A percentile compares a stretch with the other conserved stretches of the same genome.
phyloP scores from a whole-genome alignment of 1,140 invertebrate genomes.

The Leptinotarsa undecemlineata region DNA sequence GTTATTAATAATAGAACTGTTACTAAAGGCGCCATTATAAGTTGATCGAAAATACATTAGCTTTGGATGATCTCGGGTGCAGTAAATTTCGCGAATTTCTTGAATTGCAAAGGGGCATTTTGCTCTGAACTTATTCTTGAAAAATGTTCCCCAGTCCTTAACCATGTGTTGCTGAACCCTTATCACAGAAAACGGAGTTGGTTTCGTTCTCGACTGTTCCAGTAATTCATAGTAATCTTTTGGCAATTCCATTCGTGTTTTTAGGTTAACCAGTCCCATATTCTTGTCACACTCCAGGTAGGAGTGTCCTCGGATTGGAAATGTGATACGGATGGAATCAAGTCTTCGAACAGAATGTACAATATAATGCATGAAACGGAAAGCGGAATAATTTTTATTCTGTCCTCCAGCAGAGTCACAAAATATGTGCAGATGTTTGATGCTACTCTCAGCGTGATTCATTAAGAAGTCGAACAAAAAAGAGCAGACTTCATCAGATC shows the following conservation, averaged over 20 bases:
- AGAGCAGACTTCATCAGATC: slow-evolving; percentile 41
- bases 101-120: too few relatives aligned
- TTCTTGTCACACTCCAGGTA: neutral
- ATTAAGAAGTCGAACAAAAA: slow-evolving; percentile 42
- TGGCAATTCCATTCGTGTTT: neutral
- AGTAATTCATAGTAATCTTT: slow-evolving; percentile 18
- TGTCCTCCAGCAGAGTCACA: slow-evolving; percentile 46
- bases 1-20: too few relatives aligned
- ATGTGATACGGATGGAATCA: slow-evolving; percentile 1
- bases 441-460: slow-evolving; percentile 6
- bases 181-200: neutral
- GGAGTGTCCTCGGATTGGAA: slow-evolving; percentile 3
- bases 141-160: too few relatives aligned
- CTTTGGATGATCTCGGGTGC: too few relatives aligned
- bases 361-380: neutral
- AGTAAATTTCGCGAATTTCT: too few relatives aligned
- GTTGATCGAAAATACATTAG: too few relatives aligned
- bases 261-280: neutral
- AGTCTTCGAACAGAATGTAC: neutral
- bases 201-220: neutral
- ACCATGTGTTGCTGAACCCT: neutral
- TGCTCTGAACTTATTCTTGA: too few relatives aligned
- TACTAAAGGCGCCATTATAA: too few relatives aligned
- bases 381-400: slow-evolving; percentile 38
- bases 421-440: slow-evolving; percentile 40